Base-by-base conservation (phyloP, 2,888 invertebrate genomes). In the Amiota mariae region DNA sequence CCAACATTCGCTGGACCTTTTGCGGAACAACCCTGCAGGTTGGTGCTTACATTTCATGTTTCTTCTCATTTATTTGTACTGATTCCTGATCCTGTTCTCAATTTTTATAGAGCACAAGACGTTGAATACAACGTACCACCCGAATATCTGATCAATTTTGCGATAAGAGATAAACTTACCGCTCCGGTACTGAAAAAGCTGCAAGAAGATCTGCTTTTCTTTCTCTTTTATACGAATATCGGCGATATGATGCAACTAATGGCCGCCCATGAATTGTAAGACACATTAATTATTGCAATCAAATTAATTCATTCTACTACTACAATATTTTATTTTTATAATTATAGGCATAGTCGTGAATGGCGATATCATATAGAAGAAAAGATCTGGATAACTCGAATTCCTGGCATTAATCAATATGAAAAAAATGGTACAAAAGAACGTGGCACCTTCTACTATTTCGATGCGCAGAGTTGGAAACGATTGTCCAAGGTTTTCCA, bases 331-430 rank as follows among this genome's bases (percentile, higher is more conserved):
- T 36, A 0, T 36, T 24, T 24, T 3, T 24, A 24, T 24, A 36
- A 36, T 79, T 80, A 1, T 89, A 98, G 98, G 91, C 98, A 98
- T 91, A 96, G 94, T 91, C 94, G 99, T 89, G 99, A 99, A 89
- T 99, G 99, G 99, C 94, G 99, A 92, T 99, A 98, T 93, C 99
- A 99, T 91, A 98, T 95, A 93, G 98, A 98, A 90, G 99, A 99
- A 90, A 96, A 98, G 91, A 97, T 99, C 88, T 98, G 98, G 98
- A 97, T 98, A 90, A 98, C 98, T 86, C 95, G 98, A 91, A 97
- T 97, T 87, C 98, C 98, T 81, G 98, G 98, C 85, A 95, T 97
- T 92, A 89, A 96, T 83, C 95, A 97, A 88, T 93, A 96, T 85
- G 97, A 99, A 91, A 99, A 98, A 91, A 98, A 97, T 81, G 94